These are phyloP conservation scores for Hesperia comma DNA, from an alignment of 2,888 invertebrate species.

Conservation along the genomic window DNA sequence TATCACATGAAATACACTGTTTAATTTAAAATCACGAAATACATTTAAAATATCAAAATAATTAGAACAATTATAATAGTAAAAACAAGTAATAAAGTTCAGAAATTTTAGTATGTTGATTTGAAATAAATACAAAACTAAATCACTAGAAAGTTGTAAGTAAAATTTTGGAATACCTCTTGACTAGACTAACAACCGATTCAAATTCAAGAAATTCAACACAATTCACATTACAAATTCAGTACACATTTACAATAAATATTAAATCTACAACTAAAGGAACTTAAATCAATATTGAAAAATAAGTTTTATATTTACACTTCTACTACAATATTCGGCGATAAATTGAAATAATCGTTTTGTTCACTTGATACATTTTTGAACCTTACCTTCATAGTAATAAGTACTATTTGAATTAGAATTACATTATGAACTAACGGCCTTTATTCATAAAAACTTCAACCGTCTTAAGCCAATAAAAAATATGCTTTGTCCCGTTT, in stretches of 20 bases:
- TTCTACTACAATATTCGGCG: background rate
- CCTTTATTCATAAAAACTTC: too few relatives aligned
- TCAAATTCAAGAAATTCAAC: background rate
- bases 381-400: background rate
- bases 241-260: too few relatives aligned
- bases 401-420: background rate
- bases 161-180: constrained; percentile 1
- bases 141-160: background rate
- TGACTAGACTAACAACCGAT: constrained; percentile 6
- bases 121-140: background rate
- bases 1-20: too few relatives aligned
- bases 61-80: too few relatives aligned
- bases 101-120: background rate
- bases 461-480: too few relatives aligned
- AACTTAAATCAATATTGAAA: background rate
- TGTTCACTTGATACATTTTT: background rate
- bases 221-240: too few relatives aligned
- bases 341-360: background rate
- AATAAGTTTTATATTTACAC: background rate
- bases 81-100: too few relatives aligned
- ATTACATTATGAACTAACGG: too few relatives aligned
- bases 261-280: constrained; percentile 2
- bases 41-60: too few relatives aligned
- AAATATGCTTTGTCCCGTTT: too few relatives aligned
- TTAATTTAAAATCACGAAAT: too few relatives aligned